These are phyloP conservation scores for Coleophora flavipennella DNA, from an alignment of 2,888 invertebrate genomes.

Conservation along the genomic window DNA sequence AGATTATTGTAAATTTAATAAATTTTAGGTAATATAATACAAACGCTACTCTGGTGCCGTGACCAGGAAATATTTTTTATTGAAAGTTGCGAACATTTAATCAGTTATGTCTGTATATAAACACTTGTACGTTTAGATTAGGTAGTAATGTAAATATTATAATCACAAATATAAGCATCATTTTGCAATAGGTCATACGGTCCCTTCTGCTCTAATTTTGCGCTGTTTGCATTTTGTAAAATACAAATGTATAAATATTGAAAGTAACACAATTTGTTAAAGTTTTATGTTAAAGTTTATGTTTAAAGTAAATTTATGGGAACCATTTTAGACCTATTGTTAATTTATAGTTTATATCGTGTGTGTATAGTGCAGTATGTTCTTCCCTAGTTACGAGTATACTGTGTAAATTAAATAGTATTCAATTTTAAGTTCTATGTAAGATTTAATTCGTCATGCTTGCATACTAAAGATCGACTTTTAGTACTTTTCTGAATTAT, in stretches of 20 bases:
- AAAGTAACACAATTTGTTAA: constrained; percentile 3
- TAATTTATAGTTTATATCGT: too few relatives aligned
- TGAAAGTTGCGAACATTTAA: constrained; percentile 1
- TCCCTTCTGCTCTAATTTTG: background rate
- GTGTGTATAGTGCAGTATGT: too few relatives aligned
- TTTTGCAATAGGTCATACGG: constrained; percentile 3
- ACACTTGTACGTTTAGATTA: constrained; percentile 7
- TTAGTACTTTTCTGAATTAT: too few relatives aligned
- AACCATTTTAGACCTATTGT: too few relatives aligned
- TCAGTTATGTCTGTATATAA: constrained; percentile 6
- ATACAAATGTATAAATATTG: too few relatives aligned
- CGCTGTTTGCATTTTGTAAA: background rate
- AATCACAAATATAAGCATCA: constrained; percentile 11
- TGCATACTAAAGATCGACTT: too few relatives aligned
- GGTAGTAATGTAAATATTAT: constrained; percentile 4
- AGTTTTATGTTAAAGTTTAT: constrained; percentile 3
- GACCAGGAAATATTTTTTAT: constrained; percentile 10
- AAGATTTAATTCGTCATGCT: too few relatives aligned
- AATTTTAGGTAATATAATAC: constrained; percentile 16
- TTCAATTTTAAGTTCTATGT: too few relatives aligned
- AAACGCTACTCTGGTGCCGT: constrained; percentile 10
- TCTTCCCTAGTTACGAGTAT: too few relatives aligned
- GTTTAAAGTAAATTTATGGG: too few relatives aligned
- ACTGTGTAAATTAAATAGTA: too few relatives aligned
- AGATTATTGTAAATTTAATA: constrained; percentile 15